Conservation (phyloP, 2,113 vertebrate species). For the Furnarius figulus region DNA sequence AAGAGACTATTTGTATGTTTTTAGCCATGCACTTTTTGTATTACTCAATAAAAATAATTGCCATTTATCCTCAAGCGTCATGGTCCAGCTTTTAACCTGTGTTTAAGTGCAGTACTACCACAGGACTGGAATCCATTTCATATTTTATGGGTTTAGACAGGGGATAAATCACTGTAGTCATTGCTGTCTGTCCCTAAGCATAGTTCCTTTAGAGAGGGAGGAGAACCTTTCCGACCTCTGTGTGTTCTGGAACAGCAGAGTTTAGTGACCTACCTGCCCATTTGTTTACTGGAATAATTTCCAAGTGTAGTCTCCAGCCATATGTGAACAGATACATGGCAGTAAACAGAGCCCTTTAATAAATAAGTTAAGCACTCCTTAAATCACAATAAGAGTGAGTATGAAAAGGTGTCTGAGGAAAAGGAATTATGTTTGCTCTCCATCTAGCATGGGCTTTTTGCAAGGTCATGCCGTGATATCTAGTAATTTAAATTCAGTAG, state of each 20-base stretch:
- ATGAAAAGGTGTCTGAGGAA: neutral
- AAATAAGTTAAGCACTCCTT: neutral
- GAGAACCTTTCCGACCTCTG: neutral
- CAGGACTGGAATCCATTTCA: neutral
- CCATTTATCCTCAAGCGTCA: neutral
- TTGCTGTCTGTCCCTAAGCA: neutral
- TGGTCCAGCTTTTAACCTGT: neutral
- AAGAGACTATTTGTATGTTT: neutral
- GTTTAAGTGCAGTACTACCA: neutral
- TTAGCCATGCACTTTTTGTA: neutral
- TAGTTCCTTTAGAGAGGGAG: neutral
- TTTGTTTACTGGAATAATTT: conserved; percentile 9
- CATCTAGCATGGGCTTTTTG: neutral
- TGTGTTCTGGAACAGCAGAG: neutral
- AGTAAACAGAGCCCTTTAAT: neutral
- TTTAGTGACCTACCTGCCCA: conserved; percentile 39
- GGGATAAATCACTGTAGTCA: neutral
- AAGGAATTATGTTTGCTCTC: neutral
- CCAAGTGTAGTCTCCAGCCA: neutral
- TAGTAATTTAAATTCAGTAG: neutral
- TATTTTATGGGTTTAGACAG: neutral
- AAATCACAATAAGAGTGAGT: neutral
- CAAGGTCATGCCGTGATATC: neutral
- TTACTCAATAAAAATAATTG: conserved; percentile 5
- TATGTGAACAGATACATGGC: neutral